Conservation (phyloP, 2,113 vertebrate genomes). For the Electrona antarctica region DNA sequence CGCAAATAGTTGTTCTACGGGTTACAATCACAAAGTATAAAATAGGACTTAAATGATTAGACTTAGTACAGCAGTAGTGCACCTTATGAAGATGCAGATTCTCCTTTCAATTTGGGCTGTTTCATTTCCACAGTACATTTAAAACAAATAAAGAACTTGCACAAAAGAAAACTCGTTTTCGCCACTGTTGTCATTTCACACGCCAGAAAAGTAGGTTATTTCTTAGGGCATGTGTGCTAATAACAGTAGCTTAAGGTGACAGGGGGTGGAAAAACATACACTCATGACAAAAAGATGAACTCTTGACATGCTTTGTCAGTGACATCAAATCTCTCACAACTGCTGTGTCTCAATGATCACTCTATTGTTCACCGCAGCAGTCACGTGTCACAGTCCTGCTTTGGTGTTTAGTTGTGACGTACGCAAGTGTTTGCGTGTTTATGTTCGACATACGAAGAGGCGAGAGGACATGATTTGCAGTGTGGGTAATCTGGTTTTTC, state of each 20-base stretch:
- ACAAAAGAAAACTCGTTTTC: constrained; percentile 20
- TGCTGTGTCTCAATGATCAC: constrained; percentile 4
- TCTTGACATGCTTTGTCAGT: constrained; percentile 21
- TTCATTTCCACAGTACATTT: background rate
- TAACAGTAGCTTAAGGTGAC: constrained; percentile 31
- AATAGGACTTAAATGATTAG: no score
- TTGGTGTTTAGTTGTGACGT: background rate
- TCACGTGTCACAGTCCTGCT: background rate
- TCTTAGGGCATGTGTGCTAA: constrained; percentile 22
- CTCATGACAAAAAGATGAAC: constrained; percentile 22
- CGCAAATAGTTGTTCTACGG: no score
- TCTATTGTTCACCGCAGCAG: constrained; percentile 7
- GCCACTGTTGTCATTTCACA: constrained; percentile 6
- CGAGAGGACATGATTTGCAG: background rate
- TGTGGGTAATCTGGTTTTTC: constrained; percentile 61
- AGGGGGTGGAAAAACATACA: constrained; percentile 29
- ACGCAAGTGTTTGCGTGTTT: constrained; percentile 1
- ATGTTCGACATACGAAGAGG: background rate
- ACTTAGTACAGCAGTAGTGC: background rate
- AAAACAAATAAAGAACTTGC: background rate
- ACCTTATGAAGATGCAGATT: background rate
- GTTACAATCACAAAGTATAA: no score
- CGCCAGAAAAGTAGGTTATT: background rate
- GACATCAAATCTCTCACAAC: constrained; percentile 3
- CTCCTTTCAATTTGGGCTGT: background rate